phyloP scores from a whole-genome alignment of 2,797 vertebrate species.

The Babyrousa celebensis region DNA sequence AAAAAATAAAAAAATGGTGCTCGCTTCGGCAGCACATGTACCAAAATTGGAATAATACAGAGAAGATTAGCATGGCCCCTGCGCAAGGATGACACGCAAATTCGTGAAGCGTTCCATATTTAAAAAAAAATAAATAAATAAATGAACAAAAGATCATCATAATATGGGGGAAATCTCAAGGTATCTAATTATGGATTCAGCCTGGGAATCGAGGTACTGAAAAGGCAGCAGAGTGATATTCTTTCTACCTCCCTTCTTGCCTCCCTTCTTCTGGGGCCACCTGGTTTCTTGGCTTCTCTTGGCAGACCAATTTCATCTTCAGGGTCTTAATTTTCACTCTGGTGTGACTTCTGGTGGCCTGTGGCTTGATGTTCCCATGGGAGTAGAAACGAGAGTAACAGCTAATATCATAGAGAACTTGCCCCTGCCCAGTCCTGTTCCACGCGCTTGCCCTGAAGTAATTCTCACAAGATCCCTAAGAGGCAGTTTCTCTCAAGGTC shows the following conservation, averaged over 20 bases:
- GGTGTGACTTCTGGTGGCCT: neutral
- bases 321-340: neutral
- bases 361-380: neutral
- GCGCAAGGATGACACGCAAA: no score
- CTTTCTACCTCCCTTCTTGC: neutral
- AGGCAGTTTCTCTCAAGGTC: neutral
- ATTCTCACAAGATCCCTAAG: neutral
- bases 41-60: no score
- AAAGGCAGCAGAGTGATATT: neutral
- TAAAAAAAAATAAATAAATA: no score
- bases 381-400: neutral
- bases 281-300: neutral
- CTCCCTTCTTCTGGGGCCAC: neutral
- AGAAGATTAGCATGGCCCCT: no score
- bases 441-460: neutral
- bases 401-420: neutral
- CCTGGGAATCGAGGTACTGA: neutral
- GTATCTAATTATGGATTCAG: neutral
- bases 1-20: no score
- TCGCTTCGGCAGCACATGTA: no score
- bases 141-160: neutral
- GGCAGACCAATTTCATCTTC: neutral
- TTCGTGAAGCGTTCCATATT: no score
- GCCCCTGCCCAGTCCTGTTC: neutral
- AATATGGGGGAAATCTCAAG: neutral